A percentile compares a stretch with the other conserved stretches of the same genome.
phyloP scores from a whole-genome alignment of 2,113 vertebrate genomes.

The Micronycteris hirsuta region DNA sequence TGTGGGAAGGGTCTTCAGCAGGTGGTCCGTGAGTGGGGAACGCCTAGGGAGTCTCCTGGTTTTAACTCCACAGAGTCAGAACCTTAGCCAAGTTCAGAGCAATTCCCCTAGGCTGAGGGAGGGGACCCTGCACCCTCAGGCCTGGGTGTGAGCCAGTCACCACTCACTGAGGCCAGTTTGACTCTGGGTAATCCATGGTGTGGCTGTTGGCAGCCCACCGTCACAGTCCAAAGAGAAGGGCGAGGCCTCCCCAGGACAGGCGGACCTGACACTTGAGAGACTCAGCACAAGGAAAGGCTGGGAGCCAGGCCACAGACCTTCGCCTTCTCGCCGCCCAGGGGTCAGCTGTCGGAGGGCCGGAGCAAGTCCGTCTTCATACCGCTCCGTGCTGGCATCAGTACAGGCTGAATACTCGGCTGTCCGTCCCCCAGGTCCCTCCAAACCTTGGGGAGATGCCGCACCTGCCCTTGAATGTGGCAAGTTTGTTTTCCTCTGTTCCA shows the following conservation, averaged over 20 bases:
- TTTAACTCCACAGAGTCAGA: neutral
- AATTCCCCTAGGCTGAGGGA: neutral
- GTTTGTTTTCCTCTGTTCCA: neutral
- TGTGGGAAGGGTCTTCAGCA: neutral
- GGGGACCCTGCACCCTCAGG: neutral
- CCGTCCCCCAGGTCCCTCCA: neutral
- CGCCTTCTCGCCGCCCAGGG: neutral
- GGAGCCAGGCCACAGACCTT: accelerated
- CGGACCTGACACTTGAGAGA: neutral
- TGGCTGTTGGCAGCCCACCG: neutral
- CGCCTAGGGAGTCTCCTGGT: neutral
- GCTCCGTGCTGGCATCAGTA: neutral
- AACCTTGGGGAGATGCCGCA: neutral
- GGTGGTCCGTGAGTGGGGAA: no score
- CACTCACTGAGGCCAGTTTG: neutral
- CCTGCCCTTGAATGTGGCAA: neutral
- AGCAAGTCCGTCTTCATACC: neutral
- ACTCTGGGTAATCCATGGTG: neutral
- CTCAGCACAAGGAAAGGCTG: accelerated
- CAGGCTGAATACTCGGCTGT: neutral
- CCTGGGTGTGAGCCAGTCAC: neutral
- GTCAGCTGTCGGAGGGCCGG: neutral
- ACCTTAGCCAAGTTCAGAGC: neutral
- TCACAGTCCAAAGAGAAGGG: neutral
- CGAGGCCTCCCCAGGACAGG: neutral